Evolutionary conservation across 2,888 invertebrate genomes (phyloP).

Genomic region (Chouioia cunea): DNA sequence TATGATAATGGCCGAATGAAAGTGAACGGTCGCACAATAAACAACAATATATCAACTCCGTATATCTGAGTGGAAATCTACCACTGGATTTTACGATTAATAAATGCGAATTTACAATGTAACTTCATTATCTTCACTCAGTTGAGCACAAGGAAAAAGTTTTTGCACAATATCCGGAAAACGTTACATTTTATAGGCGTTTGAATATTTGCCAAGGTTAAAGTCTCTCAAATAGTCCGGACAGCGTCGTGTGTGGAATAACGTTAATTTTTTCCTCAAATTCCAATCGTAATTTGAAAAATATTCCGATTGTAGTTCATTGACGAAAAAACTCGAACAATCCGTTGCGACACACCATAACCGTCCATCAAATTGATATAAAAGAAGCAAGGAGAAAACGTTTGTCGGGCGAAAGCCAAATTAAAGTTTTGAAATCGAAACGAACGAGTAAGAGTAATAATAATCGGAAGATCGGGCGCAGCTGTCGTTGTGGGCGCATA

Average conservation of each 20-base stretch:
- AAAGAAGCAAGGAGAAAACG: not conserved
- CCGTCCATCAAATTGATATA: not conserved
- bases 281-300: not conserved
- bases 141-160: constrained; percentile 29
- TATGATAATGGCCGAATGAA: too few relatives aligned
- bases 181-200: not conserved
- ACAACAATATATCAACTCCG: not conserved
- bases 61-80: constrained; percentile 30
- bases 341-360: not conserved
- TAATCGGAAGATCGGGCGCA: too few relatives aligned
- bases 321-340: too few relatives aligned
- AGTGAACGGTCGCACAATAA: too few relatives aligned
- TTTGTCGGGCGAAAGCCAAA: too few relatives aligned
- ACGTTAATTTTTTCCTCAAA: constrained; percentile 19
- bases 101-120: constrained; percentile 28
- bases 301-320: not conserved
- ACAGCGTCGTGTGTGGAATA: not conserved
- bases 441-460: too few relatives aligned
- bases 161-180: constrained; percentile 32
- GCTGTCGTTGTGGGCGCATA: too few relatives aligned
- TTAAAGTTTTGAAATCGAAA: too few relatives aligned
- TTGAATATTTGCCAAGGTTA: too few relatives aligned
- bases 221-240: too few relatives aligned
- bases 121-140: constrained; percentile 28
- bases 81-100: not conserved